These are phyloP conservation scores for Poecilobothrus nobilitatus DNA, from an alignment of 2,888 invertebrate genomes.

Conservation along the genomic window DNA sequence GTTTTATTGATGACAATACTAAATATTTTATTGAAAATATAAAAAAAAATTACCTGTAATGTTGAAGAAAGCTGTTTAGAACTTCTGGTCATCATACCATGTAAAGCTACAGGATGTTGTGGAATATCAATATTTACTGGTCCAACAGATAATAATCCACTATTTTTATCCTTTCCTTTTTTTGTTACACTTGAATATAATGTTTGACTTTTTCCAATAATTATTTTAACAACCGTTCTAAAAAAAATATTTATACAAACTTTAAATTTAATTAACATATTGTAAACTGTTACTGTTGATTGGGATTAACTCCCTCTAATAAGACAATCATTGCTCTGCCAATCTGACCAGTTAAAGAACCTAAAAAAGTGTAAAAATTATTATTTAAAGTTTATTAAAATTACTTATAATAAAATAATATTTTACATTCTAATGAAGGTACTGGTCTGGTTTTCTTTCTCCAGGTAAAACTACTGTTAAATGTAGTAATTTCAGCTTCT, in stretches of 20 bases:
- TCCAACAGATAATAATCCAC: conserved; percentile 75
- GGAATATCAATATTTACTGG: conserved; percentile 91
- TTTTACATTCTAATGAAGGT: conserved; percentile 40
- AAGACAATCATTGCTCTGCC: conserved; percentile 87
- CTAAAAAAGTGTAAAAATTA: background rate
- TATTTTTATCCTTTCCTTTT: conserved; percentile 68
- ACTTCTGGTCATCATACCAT: conserved; percentile 96
- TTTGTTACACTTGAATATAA: conserved; percentile 78
- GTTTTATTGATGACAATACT: background rate
- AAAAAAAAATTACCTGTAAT: conserved; percentile 54
- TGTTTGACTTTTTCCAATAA: conserved; percentile 85
- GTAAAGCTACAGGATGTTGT: conserved; percentile 94
- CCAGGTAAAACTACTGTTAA: conserved; percentile 85
- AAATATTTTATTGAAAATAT: background rate
- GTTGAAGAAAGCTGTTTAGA: conserved; percentile 89
- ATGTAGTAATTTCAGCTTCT: conserved; percentile 86
- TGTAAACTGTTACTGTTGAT: conserved; percentile 61
- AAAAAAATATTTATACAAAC: conserved; percentile 18
- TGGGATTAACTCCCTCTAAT: conserved; percentile 81
- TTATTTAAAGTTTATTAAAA: too few relatives aligned
- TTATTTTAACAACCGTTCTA: conserved; percentile 87
- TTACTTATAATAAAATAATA: background rate
- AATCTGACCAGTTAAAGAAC: conserved; percentile 79
- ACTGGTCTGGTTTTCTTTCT: conserved; percentile 71
- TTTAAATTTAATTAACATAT: background rate